Conservation (phyloP, 2,797 vertebrate genomes). For the Rhodeus uyekii region DNA sequence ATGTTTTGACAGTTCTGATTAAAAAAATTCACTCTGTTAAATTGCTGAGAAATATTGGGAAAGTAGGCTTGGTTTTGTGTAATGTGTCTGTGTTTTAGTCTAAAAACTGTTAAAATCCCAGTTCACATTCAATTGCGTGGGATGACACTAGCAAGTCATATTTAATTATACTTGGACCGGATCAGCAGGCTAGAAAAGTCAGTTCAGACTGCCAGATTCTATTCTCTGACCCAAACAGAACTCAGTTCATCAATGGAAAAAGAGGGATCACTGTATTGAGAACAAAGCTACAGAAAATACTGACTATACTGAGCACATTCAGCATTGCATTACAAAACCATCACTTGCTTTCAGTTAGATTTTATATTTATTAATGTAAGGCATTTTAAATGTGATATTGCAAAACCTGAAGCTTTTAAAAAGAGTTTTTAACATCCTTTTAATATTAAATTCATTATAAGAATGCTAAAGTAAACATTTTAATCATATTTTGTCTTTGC, state of each 20-base stretch:
- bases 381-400: neutral
- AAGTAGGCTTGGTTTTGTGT: neutral
- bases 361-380: neutral
- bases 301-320: neutral
- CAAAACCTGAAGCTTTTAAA: neutral
- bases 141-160: neutral
- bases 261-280: slow-evolving; percentile 3
- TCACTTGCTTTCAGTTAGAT: neutral
- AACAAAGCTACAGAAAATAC: neutral
- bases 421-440: neutral
- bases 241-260: neutral
- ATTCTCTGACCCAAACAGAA: slow-evolving; percentile 19
- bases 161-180: slow-evolving; percentile 23
- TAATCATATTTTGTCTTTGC: neutral
- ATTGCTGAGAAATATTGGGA: neutral
- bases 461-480: neutral
- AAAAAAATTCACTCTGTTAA: neutral
- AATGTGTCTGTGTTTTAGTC: neutral
- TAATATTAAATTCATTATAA: neutral
- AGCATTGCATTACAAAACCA: neutral
- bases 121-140: slow-evolving; percentile 2
- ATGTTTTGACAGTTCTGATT: neutral
- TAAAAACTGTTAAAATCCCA: neutral
- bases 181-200: slow-evolving; percentile 15
- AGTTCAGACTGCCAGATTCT: slow-evolving; percentile 15